These are phyloP conservation scores for Molanna angustata DNA, from an alignment of 2,888 invertebrate genomes.

Conservation along the genomic window DNA sequence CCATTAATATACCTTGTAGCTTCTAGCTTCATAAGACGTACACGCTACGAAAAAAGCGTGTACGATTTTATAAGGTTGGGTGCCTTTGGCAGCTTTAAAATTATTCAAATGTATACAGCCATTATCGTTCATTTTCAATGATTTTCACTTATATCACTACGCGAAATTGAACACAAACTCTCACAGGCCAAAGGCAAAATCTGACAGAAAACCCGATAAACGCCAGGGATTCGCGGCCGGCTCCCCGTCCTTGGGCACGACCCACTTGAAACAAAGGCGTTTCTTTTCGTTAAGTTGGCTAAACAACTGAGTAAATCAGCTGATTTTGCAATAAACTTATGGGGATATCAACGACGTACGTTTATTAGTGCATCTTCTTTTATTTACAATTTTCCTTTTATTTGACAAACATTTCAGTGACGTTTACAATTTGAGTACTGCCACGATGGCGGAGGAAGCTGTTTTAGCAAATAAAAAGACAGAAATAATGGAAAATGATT, in stretches of 20 bases:
- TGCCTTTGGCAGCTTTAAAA: slow-evolving; percentile 75
- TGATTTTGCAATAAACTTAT: slow-evolving; percentile 16
- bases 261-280: slow-evolving; percentile 26
- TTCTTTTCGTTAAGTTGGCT: slow-evolving; percentile 23
- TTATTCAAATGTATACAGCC: slow-evolving; percentile 77
- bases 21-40: slow-evolving; percentile 74
- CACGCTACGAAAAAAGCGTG: slow-evolving; percentile 85
- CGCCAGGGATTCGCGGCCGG: slow-evolving; percentile 16
- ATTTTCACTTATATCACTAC: slow-evolving; percentile 4
- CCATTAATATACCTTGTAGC: slow-evolving; percentile 66
- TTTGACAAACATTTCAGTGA: slow-evolving; percentile 27
- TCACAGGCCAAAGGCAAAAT: slow-evolving; percentile 19
- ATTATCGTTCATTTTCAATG: slow-evolving; percentile 59
- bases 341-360: slow-evolving; percentile 16
- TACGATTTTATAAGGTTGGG: slow-evolving; percentile 72
- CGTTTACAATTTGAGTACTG: slow-evolving; percentile 27
- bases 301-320: slow-evolving; percentile 20
- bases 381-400: slow-evolving; percentile 13
- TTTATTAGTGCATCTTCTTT: slow-evolving; percentile 12
- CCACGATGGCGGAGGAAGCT: slow-evolving; percentile 30
- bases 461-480: slow-evolving; percentile 20
- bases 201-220: slow-evolving; percentile 27
- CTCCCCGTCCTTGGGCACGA: slow-evolving; percentile 19
- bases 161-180: slow-evolving; percentile 3
- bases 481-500: slow-evolving; percentile 20